Percentiles rank a stretch among this genome's conserved stretches.
Conservation (phyloP, 2,888 invertebrate species). For the Chydorus sphaericus region DNA sequence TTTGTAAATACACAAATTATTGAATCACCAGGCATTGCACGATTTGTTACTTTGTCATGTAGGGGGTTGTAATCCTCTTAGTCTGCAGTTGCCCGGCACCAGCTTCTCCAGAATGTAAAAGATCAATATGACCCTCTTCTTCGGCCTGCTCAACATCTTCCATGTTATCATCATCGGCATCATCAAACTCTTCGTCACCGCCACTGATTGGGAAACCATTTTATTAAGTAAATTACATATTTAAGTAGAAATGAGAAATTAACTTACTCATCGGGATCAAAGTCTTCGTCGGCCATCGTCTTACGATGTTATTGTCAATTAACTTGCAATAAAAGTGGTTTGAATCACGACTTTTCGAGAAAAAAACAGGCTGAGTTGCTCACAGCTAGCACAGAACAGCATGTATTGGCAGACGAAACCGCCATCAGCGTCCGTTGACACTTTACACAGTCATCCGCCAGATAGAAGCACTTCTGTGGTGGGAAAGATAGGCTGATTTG, state of each 20-base stretch:
- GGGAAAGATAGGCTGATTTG: no score
- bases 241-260: not conserved
- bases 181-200: conserved; percentile 74
- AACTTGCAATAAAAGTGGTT: no score
- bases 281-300: conserved; percentile 12
- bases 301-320: no score
- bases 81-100: conserved; percentile 68
- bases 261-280: conserved; percentile 9
- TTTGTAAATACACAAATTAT: not conserved
- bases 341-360: no score
- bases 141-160: conserved; percentile 76
- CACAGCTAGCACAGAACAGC: no score
- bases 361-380: no score
- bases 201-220: conserved; percentile 33
- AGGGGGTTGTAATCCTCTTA: conserved; percentile 89
- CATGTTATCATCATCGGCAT: conserved; percentile 75
- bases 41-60: conserved; percentile 74
- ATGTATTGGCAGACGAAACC: no score
- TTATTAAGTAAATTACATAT: not conserved
- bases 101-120: conserved; percentile 61
- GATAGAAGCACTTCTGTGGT: no score
- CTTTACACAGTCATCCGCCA: no score
- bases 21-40: not conserved
- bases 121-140: conserved; percentile 71
- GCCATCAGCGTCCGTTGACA: no score